phyloP scores from a whole-genome alignment of 30 jellyfish, hydroid and myxozoan species.

The Hydra vulgaris region DNA sequence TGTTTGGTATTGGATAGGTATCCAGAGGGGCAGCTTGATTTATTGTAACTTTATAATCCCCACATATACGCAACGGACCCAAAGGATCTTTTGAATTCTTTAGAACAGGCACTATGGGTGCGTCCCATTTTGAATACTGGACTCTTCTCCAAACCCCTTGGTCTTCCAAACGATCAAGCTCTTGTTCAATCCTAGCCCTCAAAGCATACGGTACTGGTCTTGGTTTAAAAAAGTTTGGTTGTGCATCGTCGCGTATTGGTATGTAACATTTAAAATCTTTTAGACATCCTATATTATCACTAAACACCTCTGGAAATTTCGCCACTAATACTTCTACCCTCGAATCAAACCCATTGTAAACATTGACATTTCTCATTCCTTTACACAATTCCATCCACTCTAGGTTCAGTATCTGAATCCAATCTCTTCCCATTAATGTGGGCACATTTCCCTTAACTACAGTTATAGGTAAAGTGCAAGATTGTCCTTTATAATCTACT shows the following conservation, averaged over 20 bases:
- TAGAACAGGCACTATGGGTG: conserved; percentile 31
- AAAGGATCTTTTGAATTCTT: conserved; percentile 21
- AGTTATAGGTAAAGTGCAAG: neutral
- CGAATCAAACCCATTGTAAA: neutral
- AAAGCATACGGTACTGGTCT: conserved; percentile 39
- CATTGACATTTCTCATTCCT: conserved; percentile 14
- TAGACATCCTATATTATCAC: conserved; percentile 17
- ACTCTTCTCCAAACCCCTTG: conserved; percentile 25
- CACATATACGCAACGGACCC: conserved; percentile 24
- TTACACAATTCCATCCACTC: conserved; percentile 21
- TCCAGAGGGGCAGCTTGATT: conserved; percentile 15
- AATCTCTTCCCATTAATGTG: conserved; percentile 24
- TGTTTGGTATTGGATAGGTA: conserved; percentile 30
- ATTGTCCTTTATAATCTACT: conserved; percentile 19
- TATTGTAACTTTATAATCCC: conserved; percentile 23
- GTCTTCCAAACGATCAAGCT: conserved; percentile 20
- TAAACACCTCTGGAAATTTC: conserved; percentile 19
- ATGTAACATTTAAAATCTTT: conserved; percentile 18
- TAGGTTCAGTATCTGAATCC: conserved; percentile 11
- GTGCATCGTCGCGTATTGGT: conserved; percentile 12
- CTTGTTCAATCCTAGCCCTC: conserved; percentile 23
- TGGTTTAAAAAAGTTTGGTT: conserved; percentile 21
- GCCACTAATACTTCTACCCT: conserved; percentile 22
- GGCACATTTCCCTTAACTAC: conserved; percentile 31
- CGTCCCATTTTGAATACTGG: conserved; percentile 22